Base-by-base conservation (phyloP, 1,140 invertebrate species). In the Pseudoatta argentina region DNA sequence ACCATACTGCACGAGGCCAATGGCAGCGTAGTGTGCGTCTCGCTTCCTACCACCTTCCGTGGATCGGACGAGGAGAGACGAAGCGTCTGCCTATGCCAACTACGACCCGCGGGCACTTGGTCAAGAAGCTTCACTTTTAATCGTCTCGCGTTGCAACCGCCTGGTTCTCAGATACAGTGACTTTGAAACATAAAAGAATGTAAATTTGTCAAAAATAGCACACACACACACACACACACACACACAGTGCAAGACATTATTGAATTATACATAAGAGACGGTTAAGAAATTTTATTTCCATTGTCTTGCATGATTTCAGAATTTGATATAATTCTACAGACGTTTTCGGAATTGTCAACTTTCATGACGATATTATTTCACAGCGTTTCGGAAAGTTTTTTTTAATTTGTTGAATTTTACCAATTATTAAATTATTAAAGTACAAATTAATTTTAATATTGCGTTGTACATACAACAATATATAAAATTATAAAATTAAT, bases 41-140 rank as follows among this genome's bases (percentile, higher is more conserved):
- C 51, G 34, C 44, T 76, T 66, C 53, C 67, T 73, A 81, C 83
- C 67, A 76, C 85, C 89, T 76, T 53, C 71, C 57, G 21, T 71
- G n/a, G 24, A 55, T 39, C 82, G 51, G 59, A 71, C 72, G 87
- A 85, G 61, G 86, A 87, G 76, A 89, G 79, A 18, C 55, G 55
- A 73, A 81, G 89, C 76, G 85, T 88, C 88, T 89, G 78, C 88
- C 88, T 89, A 89, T 78, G 83, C 85, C 87, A 69, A 78, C 88
- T 89, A 89, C 86, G 85, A 89, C 71, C 77, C 76, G 88, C 78
- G 78, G 72, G 73, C 88, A 89, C 88, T 85, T 89, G 88, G 88
- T 89, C 88, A 89, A 89, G 53, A 89, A 78, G 85, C 88, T 89
- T 89, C 88, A 89, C 88, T 89, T 89, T 89, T 89, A 89, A 89